Conservation (phyloP, 92 coral and sea anemone genomes). For the Porites lobata region DNA sequence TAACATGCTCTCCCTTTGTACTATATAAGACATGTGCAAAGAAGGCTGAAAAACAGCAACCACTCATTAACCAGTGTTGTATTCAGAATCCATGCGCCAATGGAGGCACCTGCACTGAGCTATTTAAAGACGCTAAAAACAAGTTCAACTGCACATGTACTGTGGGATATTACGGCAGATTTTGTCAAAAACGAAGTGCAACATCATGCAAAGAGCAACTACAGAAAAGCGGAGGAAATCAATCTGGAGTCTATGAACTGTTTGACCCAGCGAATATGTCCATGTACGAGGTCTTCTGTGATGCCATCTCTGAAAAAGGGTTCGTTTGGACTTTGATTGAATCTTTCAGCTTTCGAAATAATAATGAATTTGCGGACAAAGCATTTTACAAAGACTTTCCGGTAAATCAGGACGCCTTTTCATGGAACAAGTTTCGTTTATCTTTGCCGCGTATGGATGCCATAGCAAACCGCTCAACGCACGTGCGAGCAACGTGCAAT, state of each 20-base stretch:
- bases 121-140: slow-evolving; percentile 56
- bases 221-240: neutral
- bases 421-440: slow-evolving; percentile 58
- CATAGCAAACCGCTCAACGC: slow-evolving; percentile 37
- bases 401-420: slow-evolving; percentile 19
- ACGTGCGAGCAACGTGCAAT: slow-evolving; percentile 61
- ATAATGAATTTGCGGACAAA: neutral
- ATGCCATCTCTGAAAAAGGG: slow-evolving; percentile 44
- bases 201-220: slow-evolving; percentile 6
- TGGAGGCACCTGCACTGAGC: slow-evolving; percentile 66
- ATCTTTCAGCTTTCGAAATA: slow-evolving; percentile 50
- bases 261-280: slow-evolving; percentile 3
- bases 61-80: slow-evolving; percentile 63
- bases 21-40: neutral
- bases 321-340: slow-evolving; percentile 71
- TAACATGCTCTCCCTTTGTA: too few relatives aligned
- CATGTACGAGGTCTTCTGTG: slow-evolving; percentile 35
- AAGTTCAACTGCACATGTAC: slow-evolving; percentile 61
- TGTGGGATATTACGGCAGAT: slow-evolving; percentile 38
- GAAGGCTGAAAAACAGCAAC: neutral
- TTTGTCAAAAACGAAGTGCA: slow-evolving; percentile 16
- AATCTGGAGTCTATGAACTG: slow-evolving; percentile 19
- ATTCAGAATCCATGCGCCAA: slow-evolving; percentile 33
- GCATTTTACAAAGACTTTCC: slow-evolving; percentile 28
- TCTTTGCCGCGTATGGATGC: slow-evolving; percentile 27